Percentiles rank a stretch among this genome's conserved stretches.
These are phyloP conservation scores for Salvelinus alpinus DNA, from an alignment of 2,113 vertebrate genomes.

Conservation along the genomic window DNA sequence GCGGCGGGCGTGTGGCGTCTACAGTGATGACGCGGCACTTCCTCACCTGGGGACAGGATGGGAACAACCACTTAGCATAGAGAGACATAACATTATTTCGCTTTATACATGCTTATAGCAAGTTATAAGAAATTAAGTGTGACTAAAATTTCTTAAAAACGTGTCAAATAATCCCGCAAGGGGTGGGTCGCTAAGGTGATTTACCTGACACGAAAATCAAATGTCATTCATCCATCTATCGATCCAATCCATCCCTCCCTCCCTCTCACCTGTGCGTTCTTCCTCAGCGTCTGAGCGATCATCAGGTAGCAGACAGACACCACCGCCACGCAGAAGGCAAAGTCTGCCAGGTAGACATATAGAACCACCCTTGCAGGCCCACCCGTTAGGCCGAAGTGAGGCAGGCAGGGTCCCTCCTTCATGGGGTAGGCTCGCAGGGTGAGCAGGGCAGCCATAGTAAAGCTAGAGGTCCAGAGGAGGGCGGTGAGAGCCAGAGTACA, in stretches of 20 bases:
- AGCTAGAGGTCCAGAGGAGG: slow-evolving; percentile 90
- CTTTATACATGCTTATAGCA: too few relatives aligned
- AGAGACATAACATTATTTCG: too few relatives aligned
- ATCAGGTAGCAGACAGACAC: slow-evolving; percentile 89
- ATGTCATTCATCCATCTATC: too few relatives aligned
- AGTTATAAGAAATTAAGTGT: too few relatives aligned
- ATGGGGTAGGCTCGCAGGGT: slow-evolving; percentile 79
- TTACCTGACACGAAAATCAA: too few relatives aligned
- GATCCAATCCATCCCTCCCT: too few relatives aligned
- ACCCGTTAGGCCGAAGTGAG: slow-evolving; percentile 81
- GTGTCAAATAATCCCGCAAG: too few relatives aligned
- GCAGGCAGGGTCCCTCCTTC: slow-evolving; percentile 86
- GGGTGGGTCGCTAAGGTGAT: too few relatives aligned
- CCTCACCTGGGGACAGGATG: slow-evolving; percentile 63
- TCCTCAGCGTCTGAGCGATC: slow-evolving; percentile 88
- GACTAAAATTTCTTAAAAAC: too few relatives aligned
- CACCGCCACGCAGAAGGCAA: slow-evolving; percentile 88
- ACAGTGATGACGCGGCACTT: slow-evolving; percentile 80
- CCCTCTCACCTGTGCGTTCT: slow-evolving; percentile 78
- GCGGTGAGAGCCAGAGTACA: slow-evolving; percentile 86
- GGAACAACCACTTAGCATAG: too few relatives aligned
- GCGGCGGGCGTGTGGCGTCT: slow-evolving; percentile 73
- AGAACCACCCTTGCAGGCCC: slow-evolving; percentile 79
- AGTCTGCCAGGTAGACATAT: slow-evolving; percentile 89
- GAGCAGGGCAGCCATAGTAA: slow-evolving; percentile 87